Evolutionary conservation across 2,888 invertebrate genomes (phyloP), one percentile per base, ranked within the genome.

Genomic region (Psylliodes chrysocephalus): DNA sequence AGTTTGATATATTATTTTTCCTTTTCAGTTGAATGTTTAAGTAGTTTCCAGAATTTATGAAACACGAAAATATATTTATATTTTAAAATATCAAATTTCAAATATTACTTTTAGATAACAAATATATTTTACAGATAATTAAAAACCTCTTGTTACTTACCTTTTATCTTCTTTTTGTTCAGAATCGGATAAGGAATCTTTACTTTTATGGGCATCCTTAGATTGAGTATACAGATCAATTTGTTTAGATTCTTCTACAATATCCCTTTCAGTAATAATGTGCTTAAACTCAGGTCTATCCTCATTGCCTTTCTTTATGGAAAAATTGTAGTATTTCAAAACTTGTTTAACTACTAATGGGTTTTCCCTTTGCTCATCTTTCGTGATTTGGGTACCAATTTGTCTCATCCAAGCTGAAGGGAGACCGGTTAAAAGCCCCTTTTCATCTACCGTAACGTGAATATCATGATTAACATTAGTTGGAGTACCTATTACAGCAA

Each of bases 281-380:
- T 91, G 91, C 78, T 94, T 94, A 77, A 92, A 92, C 2, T 88
- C 87, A 46, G 90, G 89, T 55, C 87, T 86, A 60, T 87, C 87
- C 46, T 86, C 87, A 49, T 89, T 89, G 73, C 92, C 91, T 75
- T 93, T 92, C 77, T 93, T 93, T 71, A 93, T 91, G 7, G 92
- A 91, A 82, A 93, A 93, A 79, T 94, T 93, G 79, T 95, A 95
- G 79, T 91, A 94, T 77, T 94, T 94, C 55, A 97, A 89, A 19
- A 96, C 97, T 78, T 94, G 93, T 60, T 95, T 88, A 1, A 95
- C 95, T 33, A 95, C 95, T 75, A 90, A 89, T 1, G 96, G 96
- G 83, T 97, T 94, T 75, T 94, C 90, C 80, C 91, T 88, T 82
- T 95, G 94, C 79, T 96, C 96, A 38, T 90, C 91, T 74, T 91